Evolutionary conservation across 2,113 vertebrate species (phyloP).

Genomic region (Amblyopsis rosae): DNA sequence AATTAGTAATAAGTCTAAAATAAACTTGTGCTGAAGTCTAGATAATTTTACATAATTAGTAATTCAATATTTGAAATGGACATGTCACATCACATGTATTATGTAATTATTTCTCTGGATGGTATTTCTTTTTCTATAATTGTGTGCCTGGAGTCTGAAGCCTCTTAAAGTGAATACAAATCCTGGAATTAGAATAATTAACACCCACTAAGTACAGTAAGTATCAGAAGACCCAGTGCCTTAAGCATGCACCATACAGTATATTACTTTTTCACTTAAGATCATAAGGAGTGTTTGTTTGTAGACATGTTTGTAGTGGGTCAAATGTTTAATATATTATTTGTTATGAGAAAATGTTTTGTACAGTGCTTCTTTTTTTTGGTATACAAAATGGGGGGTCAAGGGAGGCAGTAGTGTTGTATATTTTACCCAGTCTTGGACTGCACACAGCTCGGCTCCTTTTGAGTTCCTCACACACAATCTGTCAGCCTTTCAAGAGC

Average conservation of each 20-base stretch:
- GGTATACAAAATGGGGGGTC: background rate
- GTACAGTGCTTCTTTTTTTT: background rate
- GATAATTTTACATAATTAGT: too few relatives aligned
- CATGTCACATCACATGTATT: background rate
- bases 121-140: conserved; percentile 1
- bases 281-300: too few relatives aligned
- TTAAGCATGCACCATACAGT: too few relatives aligned
- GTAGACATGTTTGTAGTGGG: too few relatives aligned
- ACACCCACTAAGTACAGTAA: background rate
- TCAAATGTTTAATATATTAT: too few relatives aligned
- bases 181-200: conserved; percentile 33
- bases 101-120: conserved; percentile 4
- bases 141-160: conserved; percentile 56
- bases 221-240: too few relatives aligned
- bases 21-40: too few relatives aligned
- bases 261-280: too few relatives aligned
- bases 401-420: background rate
- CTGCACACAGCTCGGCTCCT: conserved; percentile 24
- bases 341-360: background rate
- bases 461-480: conserved; percentile 54
- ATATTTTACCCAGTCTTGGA: background rate
- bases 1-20: too few relatives aligned
- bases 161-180: conserved; percentile 68
- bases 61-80: too few relatives aligned
- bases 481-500: conserved; percentile 79